Evolutionary conservation across 1,140 invertebrate genomes (phyloP), one percentile per base, ranked within the genome.

Genomic region (Dendrolimus kikuchii): DNA sequence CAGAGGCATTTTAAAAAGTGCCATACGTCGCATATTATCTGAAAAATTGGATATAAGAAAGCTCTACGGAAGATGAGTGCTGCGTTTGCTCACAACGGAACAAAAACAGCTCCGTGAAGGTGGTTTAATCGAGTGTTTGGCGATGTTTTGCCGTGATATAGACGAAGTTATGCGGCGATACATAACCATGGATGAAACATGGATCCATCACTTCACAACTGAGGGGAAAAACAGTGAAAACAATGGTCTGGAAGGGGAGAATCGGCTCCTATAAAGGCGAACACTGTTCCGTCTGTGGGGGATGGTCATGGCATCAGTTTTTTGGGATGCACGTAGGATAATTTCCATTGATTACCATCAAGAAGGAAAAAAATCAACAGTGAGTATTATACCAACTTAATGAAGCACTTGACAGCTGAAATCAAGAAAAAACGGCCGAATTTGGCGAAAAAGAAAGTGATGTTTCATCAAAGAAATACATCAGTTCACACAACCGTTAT

Each of bases 361-460:
- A 42, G 4, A n/a, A n/a, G 41, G 6, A 42, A 42, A n/a, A 42
- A 2, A 3, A 42, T 42, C 41, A 42, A 42, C 41, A n/a, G 41
- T n/a, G 41, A 42, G 1, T 42, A 42, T 42, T 42, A n/a, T 2
- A 1, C 6, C 41, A 8, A 6, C 43, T 55, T 5, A 23, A 23
- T 23, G 3, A 23, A 2, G 23, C 23, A 23, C 23, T 3, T 23
- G 23, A 45, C 36, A 10, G 23, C 44, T 42, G 10, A 49, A 55
- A 55, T 49, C 46, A 46, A 55, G 8, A 41, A 67, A 68, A 72
- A 61, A 65, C 42, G 60, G 51, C 40, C 23, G 23, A 23, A 23
- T 23, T 23, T 23, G 23, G 3, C 23, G 23, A 23, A 23, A 23
- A 23, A 1, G 23, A 45, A 52, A 52, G 37, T 46, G 37, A 56